Percentiles rank a stretch among this genome's conserved stretches.
These are phyloP conservation scores for Drosophila barbarae DNA, from an alignment of 2,888 invertebrate genomes.

Conservation along the genomic window DNA sequence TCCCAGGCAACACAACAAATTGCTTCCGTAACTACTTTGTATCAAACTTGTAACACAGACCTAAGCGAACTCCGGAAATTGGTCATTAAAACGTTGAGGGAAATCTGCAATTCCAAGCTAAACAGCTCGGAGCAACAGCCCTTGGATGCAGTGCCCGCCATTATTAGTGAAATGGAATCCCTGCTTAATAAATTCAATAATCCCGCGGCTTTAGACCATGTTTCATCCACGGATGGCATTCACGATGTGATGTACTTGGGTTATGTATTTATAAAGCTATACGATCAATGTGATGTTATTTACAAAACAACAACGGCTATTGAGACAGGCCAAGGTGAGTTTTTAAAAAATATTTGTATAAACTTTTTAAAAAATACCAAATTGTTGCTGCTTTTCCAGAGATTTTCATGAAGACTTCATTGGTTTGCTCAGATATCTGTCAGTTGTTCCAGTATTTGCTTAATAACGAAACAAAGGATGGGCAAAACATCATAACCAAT, in stretches of 20 bases:
- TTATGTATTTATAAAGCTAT: slow-evolving; percentile 56
- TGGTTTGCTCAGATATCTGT: slow-evolving; percentile 50
- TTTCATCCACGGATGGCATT: slow-evolving; percentile 39
- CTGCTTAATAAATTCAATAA: slow-evolving; percentile 51
- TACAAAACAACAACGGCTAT: slow-evolving; percentile 70
- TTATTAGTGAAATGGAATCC: slow-evolving; percentile 49
- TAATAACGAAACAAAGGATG: slow-evolving; percentile 31
- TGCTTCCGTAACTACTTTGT: slow-evolving; percentile 31
- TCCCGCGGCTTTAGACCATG: slow-evolving; percentile 27
- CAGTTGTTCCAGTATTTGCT: slow-evolving; percentile 47
- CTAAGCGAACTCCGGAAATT: slow-evolving; percentile 41
- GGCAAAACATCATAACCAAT: slow-evolving; percentile 20
- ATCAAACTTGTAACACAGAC: slow-evolving; percentile 35
- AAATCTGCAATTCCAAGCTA: slow-evolving; percentile 53
- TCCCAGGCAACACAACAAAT: slow-evolving; percentile 23
- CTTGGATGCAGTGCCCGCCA: slow-evolving; percentile 58
- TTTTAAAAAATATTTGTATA: background rate
- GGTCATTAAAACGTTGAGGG: slow-evolving; percentile 54
- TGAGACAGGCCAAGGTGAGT: slow-evolving; percentile 68
- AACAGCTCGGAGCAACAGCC: slow-evolving; percentile 50
- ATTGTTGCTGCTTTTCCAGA: slow-evolving; percentile 35
- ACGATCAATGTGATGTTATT: slow-evolving; percentile 68
- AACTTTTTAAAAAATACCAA: background rate
- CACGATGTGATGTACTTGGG: slow-evolving; percentile 58
- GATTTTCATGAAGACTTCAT: slow-evolving; percentile 54